A percentile compares a stretch with the other conserved stretches of the same genome.
phyloP scores from a whole-genome alignment of 2,797 vertebrate genomes.

The Melanotaenia pygmaea region DNA sequence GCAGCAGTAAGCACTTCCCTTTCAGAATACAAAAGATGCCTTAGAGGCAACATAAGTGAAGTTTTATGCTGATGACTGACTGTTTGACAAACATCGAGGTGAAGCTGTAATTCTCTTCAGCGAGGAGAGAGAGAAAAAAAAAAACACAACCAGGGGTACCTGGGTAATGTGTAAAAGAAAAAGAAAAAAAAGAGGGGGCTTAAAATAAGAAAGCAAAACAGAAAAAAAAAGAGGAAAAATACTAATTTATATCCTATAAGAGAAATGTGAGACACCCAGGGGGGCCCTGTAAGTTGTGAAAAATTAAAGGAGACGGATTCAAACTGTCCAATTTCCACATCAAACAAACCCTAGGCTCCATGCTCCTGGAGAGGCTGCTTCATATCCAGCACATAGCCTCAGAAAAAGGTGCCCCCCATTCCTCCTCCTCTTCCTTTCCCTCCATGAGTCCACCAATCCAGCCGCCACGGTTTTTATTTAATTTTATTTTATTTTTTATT shows the following conservation, averaged over 20 bases:
- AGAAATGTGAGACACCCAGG: slow-evolving; percentile 90
- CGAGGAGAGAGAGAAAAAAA: slow-evolving; percentile 43
- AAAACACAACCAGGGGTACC: slow-evolving; percentile 54
- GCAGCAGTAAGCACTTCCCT: slow-evolving; percentile 69
- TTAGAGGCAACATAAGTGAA: slow-evolving; percentile 81
- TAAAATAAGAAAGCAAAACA: slow-evolving; percentile 60
- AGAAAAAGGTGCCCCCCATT: slow-evolving; percentile 81
- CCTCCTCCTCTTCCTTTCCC: slow-evolving; percentile 51
- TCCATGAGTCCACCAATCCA: slow-evolving; percentile 68
- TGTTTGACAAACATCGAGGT: slow-evolving; percentile 74
- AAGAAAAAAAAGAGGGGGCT: slow-evolving; percentile 24
- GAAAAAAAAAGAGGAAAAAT: slow-evolving; percentile 64
- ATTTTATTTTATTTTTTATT: slow-evolving; percentile 21
- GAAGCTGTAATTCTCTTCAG: slow-evolving; percentile 66
- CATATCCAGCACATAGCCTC: slow-evolving; percentile 89
- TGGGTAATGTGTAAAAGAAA: slow-evolving; percentile 61
- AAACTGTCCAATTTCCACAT: slow-evolving; percentile 99
- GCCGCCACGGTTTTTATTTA: slow-evolving; percentile 62
- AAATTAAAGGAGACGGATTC: slow-evolving; percentile 99
- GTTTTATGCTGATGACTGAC: slow-evolving; percentile 83
- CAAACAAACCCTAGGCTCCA: slow-evolving; percentile 94
- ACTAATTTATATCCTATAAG: slow-evolving; percentile 90
- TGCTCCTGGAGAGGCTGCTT: slow-evolving; percentile 96
- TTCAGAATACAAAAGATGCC: slow-evolving; percentile 85
- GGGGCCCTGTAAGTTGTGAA: slow-evolving; percentile 97